A percentile compares a stretch with the other conserved stretches of the same genome.
Conservation (phyloP, 1,140 invertebrate species). For the Andricus grossulariae region DNA sequence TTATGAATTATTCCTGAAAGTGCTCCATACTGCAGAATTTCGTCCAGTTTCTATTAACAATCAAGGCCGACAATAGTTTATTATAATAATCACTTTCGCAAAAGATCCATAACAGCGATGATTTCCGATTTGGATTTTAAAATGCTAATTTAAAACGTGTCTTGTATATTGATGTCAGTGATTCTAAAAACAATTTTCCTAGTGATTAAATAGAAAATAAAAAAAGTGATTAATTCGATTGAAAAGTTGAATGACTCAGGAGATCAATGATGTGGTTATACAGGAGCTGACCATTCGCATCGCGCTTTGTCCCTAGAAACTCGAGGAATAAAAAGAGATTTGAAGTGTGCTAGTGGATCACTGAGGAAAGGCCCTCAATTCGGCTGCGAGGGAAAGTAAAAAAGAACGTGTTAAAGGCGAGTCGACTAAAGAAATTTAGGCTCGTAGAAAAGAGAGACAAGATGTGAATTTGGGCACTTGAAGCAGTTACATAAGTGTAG, state of each 20-base stretch:
- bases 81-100: too few relatives aligned
- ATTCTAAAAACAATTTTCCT: too few relatives aligned
- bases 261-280: neutral
- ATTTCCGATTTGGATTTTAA: too few relatives aligned
- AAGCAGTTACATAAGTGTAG: constrained; percentile 12
- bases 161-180: too few relatives aligned
- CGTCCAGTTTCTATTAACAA: too few relatives aligned
- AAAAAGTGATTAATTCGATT: neutral
- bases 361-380: constrained; percentile 45
- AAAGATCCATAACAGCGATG: too few relatives aligned
- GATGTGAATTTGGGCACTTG: constrained; percentile 10
- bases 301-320: constrained; percentile 13
- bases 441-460: constrained; percentile 18
- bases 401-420: constrained; percentile 43
- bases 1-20: too few relatives aligned
- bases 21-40: too few relatives aligned
- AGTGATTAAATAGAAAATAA: neutral
- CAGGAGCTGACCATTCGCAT: neutral
- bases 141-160: too few relatives aligned
- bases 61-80: too few relatives aligned
- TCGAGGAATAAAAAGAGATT: constrained; percentile 42
- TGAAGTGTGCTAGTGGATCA: constrained; percentile 59
- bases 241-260: neutral
- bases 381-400: constrained; percentile 54
- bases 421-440: constrained; percentile 35